Evolutionary conservation across 2,113 vertebrate genomes (phyloP), one percentile per base, ranked within the genome.

Genomic region (Oryzias curvinotus): DNA sequence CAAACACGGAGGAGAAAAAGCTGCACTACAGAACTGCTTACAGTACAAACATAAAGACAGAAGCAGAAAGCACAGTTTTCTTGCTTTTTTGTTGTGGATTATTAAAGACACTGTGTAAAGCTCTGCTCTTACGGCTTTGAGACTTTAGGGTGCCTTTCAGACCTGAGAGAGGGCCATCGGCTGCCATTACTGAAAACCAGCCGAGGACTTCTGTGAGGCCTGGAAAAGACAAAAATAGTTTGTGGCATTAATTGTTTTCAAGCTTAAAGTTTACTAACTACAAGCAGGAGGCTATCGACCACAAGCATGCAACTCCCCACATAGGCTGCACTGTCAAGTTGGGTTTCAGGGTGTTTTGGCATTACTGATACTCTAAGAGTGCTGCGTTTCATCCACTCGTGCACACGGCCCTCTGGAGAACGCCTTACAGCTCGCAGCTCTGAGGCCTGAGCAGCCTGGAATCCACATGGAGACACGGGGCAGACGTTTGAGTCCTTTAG

Each of bases 161-260:
- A 70, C 49, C 56, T 77, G 50, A 83, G 67, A 74, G 57, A 77
- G 71, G 65, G 36, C 64, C 49, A 48, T 26, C 45, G 55, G 54
- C 44, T 44, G 57, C 69, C 60, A 52, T 42, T 30, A 66, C 62
- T 54, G 49, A 75, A 68, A 79, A 66, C 57, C 65, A 65, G 43
- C 60, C 65, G 25, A 6, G 26, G 58, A 71, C 21, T 47, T 60
- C 44, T 57, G 15, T 16, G 28, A 64, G 57, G 62, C 54, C 36
- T 59, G 19, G 28, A 76, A 43, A 8, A 5, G 57, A 67, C 68
- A 47, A 17, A 65, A 71, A 77, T 89, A 82, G 83, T 88, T 91
- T 73, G 88, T 56, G 72, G 92, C 63, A 60, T 92, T 91, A 89
- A 87, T 91, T 87, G 72, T 5, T 45, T 88, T 77, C 80, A 78